Evolutionary conservation across 2,888 invertebrate species (phyloP), one percentile per base, ranked within the genome.

Genomic region (Tanypteryx hageni): DNA sequence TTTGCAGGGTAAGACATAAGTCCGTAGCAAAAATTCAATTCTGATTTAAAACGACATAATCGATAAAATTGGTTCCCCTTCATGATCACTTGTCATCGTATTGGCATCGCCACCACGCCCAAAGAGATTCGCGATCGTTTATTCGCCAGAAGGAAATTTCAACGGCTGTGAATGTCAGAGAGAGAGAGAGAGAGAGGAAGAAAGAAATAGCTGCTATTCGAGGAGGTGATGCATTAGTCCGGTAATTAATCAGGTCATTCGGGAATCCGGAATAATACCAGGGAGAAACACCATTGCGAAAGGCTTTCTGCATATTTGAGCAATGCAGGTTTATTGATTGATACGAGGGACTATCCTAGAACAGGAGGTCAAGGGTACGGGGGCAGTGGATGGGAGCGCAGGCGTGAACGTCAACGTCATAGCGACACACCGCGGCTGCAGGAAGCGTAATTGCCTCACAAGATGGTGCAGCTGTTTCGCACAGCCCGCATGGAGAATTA

Each of bases 261-360:
- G 5, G 68, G n/a, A 68, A 68, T 68, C 68, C 68, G 9, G 68
- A 22, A 68, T n/a, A 22, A 68, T 1, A n/a, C 68, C 68, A 68
- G 68, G 44, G 68, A 68, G 18, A 68, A n/a, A n/a, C 22, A 68
- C 68, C 68, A 18, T 68, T 68, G 22, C 68, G n/a, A 68, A n/a
- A 10, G 68, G 68, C 18, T 68, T 68, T 68, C 22, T 68, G 68
- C 68, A 22, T 22, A 68, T 68, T 68, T 68, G 22, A 68, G 68
- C 68, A 9, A 68, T 68, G 68, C 68, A 68, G 68, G n/a, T 22
- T n/a, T 68, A 68, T 68, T 22, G 68, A 68, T 68, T 68, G 68
- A 68, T 68, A n/a, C n/a, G 68, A 44, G 3, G 44, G 44, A 44
- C 44, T 44, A 44, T 44, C 68, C 68, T n/a, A n/a, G n/a, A 10